Base-by-base conservation (phyloP, 2,797 vertebrate genomes). In the Brachyrhaphis roseni region DNA sequence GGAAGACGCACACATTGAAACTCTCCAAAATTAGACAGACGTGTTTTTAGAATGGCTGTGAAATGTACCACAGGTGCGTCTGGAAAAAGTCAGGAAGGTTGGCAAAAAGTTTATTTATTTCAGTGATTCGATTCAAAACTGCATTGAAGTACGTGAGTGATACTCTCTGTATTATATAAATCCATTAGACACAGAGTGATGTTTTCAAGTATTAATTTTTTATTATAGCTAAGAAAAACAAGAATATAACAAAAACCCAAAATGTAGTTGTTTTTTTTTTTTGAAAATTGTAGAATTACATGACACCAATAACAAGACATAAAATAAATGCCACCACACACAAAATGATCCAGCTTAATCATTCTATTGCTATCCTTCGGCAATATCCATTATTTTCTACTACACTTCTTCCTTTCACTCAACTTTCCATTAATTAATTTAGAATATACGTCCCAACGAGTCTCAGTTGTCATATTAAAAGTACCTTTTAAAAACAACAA, bases 1-100 rank as follows among this genome's bases (percentile, higher is more conserved):
- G 46, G 68, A 75, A 74, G 31, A 88, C 43, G 82, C 4, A 10
- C 2, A 39, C 34, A 53, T 39, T 31, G 15, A 28, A 7, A 81
- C 6, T 11, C 12, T 72, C 8, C 13, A 16, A 8, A 70, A 49
- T 26, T 28, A 70, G 66, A 74, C 28, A 0, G 11, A 26, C n/a
- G 2, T 20, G 8, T 66, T 23, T 6, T 46, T 64, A 41, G 15
- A 66, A 47, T 26, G 4, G n/a, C 59, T 39, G 26, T 72, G 7
- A 18, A 20, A 49, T n/a, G 23, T 28, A n/a, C 28, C 39, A 26
- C 28, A 49, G 8, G 8, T 36, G 34, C 64, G 26, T 26, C 36
- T 68, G 36, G 36, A 39, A 23, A 4, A 66, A 23, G 31, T 62
- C 7, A 31, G 59, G 31, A 62, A 15, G n/a, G 55, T 15, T 13